Percentiles rank a stretch among this genome's conserved stretches.
These are phyloP conservation scores for Coranthus polyacanthus DNA, from an alignment of 2,797 vertebrate genomes.

Conservation along the genomic window DNA sequence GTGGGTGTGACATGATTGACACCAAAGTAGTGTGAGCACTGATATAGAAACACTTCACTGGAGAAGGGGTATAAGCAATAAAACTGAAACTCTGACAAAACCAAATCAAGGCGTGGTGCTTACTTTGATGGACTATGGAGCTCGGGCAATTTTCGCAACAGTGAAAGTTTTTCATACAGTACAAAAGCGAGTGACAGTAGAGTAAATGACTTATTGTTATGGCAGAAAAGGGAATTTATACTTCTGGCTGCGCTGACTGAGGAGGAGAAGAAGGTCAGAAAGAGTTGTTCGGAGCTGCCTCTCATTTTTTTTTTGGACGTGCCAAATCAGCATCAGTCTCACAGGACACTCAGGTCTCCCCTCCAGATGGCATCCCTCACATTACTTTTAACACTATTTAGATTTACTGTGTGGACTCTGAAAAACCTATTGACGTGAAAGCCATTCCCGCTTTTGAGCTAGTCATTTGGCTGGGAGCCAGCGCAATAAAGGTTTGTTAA, in stretches of 20 bases:
- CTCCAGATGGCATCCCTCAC: constrained; percentile 27
- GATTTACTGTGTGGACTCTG: constrained; percentile 63
- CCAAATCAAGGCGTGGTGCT: constrained; percentile 33
- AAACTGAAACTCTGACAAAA: constrained; percentile 52
- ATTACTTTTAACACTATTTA: constrained; percentile 50
- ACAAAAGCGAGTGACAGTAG: constrained; percentile 1
- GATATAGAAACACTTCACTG: constrained; percentile 55
- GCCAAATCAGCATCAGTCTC: constrained; percentile 35
- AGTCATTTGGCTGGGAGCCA: constrained; percentile 58
- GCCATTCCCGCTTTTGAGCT: constrained; percentile 18
- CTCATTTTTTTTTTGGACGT: constrained; percentile 5
- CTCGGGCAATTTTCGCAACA: constrained; percentile 21
- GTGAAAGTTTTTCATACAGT: constrained; percentile 24
- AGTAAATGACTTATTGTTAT: constrained; percentile 15
- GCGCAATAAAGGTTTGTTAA: constrained; percentile 75
- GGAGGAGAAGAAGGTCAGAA: neutral
- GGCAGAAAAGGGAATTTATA: constrained; percentile 8
- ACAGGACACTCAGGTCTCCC: constrained; percentile 10
- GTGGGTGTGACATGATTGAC: constrained; percentile 54
- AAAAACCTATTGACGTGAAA: constrained; percentile 54
- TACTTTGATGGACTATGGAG: constrained; percentile 46
- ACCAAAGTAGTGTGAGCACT: constrained; percentile 6
- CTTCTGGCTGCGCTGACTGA: neutral
- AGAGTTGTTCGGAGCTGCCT: no score
- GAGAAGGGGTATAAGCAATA: constrained; percentile 38